These are phyloP conservation scores for Bombylius major DNA, from an alignment of 2,888 invertebrate genomes.

Conservation along the genomic window DNA sequence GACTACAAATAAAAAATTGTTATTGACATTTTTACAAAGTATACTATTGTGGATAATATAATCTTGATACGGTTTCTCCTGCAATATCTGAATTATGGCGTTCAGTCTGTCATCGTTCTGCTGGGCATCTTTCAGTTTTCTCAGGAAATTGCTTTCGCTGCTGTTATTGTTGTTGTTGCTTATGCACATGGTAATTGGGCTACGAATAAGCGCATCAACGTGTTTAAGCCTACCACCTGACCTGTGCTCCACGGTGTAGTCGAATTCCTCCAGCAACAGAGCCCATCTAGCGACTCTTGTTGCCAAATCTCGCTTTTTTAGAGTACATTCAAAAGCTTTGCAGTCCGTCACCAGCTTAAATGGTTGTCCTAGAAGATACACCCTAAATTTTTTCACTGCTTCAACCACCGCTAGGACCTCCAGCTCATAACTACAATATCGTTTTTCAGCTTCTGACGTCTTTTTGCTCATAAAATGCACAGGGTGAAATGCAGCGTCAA, in stretches of 20 bases:
- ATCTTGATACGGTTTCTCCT: too few relatives aligned
- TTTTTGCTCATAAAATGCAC: conserved; percentile 6
- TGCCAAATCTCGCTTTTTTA: conserved; percentile 13
- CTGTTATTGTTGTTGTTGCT: too few relatives aligned
- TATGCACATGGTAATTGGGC: too few relatives aligned
- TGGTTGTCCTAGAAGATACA: conserved; percentile 16
- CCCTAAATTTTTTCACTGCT: conserved; percentile 17
- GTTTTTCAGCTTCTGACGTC: conserved; percentile 6
- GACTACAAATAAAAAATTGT: too few relatives aligned
- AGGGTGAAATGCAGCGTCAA: background rate
- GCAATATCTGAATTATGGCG: too few relatives aligned
- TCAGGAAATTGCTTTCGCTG: too few relatives aligned
- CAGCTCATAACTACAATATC: conserved; percentile 4
- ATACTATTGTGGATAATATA: too few relatives aligned
- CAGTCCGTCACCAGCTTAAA: conserved; percentile 15
- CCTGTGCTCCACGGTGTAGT: conserved; percentile 16
- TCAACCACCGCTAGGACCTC: conserved; percentile 6
- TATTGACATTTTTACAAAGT: too few relatives aligned
- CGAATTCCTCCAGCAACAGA: conserved; percentile 15
- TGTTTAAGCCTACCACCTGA: background rate
- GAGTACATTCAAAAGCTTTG: conserved; percentile 11
- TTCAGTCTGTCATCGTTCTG: too few relatives aligned
- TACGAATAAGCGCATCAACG: too few relatives aligned
- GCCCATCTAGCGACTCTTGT: conserved; percentile 16
- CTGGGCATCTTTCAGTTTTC: too few relatives aligned